A percentile compares a stretch with the other conserved stretches of the same genome.
phyloP scores from a whole-genome alignment of 2,797 vertebrate species.

The Muscicapa striata region DNA sequence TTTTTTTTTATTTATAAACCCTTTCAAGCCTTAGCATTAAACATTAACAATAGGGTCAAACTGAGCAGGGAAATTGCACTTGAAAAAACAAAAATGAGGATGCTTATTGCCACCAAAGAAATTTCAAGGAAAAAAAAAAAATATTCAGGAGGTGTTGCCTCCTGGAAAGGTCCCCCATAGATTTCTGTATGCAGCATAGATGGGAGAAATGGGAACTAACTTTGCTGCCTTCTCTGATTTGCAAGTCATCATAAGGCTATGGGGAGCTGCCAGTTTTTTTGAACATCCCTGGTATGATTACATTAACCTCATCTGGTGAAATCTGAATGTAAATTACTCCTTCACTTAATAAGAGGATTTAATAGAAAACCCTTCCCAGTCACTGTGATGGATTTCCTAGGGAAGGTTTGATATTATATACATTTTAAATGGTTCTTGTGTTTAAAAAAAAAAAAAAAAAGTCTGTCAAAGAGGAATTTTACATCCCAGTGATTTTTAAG shows the following conservation, averaged over 20 bases:
- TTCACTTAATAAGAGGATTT: constrained; percentile 43
- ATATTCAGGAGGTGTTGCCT: not conserved
- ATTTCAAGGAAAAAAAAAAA: not conserved
- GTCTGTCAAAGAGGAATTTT: not conserved
- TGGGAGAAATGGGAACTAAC: not conserved
- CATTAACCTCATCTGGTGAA: constrained; percentile 55
- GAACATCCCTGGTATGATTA: constrained; percentile 28
- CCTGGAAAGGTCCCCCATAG: not conserved
- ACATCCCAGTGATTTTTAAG: constrained; percentile 32
- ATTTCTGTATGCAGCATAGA: not conserved
- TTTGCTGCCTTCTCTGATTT: constrained; percentile 32
- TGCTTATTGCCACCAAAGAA: not conserved
- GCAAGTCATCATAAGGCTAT: constrained; percentile 21
- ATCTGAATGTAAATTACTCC: constrained; percentile 45
- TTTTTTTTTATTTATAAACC: not conserved
- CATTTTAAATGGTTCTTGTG: not conserved
- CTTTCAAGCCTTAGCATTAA: constrained; percentile 65
- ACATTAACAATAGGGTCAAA: constrained; percentile 54
- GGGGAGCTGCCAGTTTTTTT: constrained; percentile 43
- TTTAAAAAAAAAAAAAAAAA: not conserved
- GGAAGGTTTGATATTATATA: not conserved
- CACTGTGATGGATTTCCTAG: not conserved
- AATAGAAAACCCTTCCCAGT: constrained; percentile 43
- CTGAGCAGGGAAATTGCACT: not conserved
- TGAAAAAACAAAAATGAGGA: not conserved